Percentiles rank a stretch among this genome's conserved stretches.
These are phyloP conservation scores for Coracias cyanogaster DNA, from an alignment of 2,797 vertebrate species.

Conservation along the genomic window DNA sequence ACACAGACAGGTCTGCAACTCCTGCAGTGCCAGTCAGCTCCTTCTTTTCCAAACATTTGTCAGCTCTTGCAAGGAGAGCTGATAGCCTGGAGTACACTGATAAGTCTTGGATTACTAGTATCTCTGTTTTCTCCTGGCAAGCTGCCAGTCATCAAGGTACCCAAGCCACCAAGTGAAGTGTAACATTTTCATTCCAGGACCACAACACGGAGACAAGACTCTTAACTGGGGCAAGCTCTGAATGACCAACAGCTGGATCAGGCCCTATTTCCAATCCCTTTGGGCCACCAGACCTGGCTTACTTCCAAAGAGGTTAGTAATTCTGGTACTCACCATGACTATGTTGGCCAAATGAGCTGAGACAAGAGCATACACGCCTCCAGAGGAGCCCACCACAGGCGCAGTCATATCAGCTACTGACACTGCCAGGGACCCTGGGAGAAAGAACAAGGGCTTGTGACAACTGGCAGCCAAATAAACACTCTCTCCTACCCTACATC, in stretches of 20 bases:
- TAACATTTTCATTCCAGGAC: background rate
- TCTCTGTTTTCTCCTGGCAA: background rate
- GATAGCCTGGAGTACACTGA: background rate
- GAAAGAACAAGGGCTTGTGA: slow-evolving; percentile 27
- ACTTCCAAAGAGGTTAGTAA: background rate
- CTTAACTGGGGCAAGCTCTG: background rate
- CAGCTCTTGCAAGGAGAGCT: background rate
- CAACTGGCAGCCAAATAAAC: background rate
- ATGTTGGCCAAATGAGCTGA: slow-evolving; percentile 97
- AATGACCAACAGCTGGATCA: background rate
- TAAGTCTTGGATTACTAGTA: background rate
- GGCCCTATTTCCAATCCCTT: background rate
- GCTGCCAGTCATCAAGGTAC: background rate
- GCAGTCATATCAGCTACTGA: slow-evolving; percentile 97
- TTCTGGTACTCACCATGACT: slow-evolving; percentile 89
- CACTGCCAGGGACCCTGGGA: slow-evolving; percentile 91
- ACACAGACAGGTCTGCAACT: background rate
- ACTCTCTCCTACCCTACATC: background rate
- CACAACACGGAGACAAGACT: background rate
- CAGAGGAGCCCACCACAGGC: slow-evolving; percentile 94
- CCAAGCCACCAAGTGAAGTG: background rate
- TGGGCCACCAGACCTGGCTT: background rate
- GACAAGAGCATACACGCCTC: slow-evolving; percentile 97
- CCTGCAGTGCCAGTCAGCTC: background rate
- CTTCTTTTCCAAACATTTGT: background rate